Base-by-base conservation (phyloP, 1,140 invertebrate genomes). In the Monochamus saltuarius region DNA sequence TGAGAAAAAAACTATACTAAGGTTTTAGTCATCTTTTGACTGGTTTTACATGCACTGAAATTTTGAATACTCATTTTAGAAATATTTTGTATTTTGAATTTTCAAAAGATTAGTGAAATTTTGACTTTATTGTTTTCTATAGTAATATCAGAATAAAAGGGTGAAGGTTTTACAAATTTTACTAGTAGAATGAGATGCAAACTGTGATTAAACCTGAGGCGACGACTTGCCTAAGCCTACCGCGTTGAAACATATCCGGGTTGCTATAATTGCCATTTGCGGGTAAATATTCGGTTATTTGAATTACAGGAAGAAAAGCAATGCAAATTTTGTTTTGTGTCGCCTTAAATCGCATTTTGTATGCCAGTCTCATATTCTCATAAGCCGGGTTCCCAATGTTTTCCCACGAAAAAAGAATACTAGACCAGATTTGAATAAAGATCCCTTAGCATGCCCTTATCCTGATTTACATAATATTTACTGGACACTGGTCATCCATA, bases 401-500 rank as follows among this genome's bases (percentile, higher is more conserved):
- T 67, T 67, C 65, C 65, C 65, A 67, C 62, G 65, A 64, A 64
- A 67, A 64, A 66, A 66, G 64, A 52, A 57, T 54, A 54, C 14
- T 16, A 39, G 51, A 65, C 50, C 53, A 54, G 59, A 61, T 61
- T 67, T 69, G 65, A 69, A 67, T 67, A 67, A 63, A 59, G 61
- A 56, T 66, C 67, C 65, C 62, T 65, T 59, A 59, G 52, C 58
- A 16, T 45, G 54, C 56, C 56, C 51, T 66, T 58, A 58, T 61
- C 47, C 34, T 61, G 64, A 69, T 69, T 69, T 69, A 67, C 67
- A 69, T 69, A 69, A 69, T 67, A 65, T 69, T 58, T 66, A 50
- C 52, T 67, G 67, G 67, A 67, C 67, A 69, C 62, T 69, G 65
- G 67, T 67, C 65, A 67, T 69, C 64, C 17, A 56, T 46, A 14